A percentile compares a stretch with the other conserved stretches of the same genome.
These are phyloP conservation scores for Botia kubotai DNA, from an alignment of 2,797 vertebrate genomes.

Conservation along the genomic window DNA sequence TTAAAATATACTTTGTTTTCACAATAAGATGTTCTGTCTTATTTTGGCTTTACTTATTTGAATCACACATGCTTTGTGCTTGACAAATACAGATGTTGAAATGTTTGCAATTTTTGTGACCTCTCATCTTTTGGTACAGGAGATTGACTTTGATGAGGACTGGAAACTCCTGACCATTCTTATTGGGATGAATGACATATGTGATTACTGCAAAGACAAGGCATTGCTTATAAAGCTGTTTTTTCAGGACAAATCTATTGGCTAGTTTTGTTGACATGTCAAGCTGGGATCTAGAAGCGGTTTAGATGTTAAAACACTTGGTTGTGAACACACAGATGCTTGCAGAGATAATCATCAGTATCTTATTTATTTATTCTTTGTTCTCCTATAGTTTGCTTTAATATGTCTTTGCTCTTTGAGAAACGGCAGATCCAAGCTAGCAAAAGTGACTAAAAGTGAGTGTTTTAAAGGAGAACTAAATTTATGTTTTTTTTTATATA, in stretches of 20 bases:
- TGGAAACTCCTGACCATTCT: constrained; percentile 85
- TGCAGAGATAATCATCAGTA: background rate
- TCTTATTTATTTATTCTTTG: constrained; percentile 13
- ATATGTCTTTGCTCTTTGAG: constrained; percentile 1
- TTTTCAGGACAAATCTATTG: constrained; percentile 27
- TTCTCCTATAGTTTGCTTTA: background rate
- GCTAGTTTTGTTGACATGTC: constrained; percentile 24
- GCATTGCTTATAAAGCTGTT: constrained; percentile 53
- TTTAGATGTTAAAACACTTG: background rate
- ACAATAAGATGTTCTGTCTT: background rate
- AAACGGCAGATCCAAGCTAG: constrained; percentile 2
- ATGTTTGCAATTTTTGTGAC: constrained; percentile 1
- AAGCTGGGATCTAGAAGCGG: background rate
- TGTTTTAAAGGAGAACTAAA: constrained; percentile 8
- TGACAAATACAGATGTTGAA: background rate
- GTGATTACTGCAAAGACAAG: constrained; percentile 83
- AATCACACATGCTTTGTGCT: background rate
- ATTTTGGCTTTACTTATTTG: background rate
- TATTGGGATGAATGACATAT: constrained; percentile 85
- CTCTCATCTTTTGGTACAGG: constrained; percentile 64
- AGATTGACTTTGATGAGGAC: constrained; percentile 78
- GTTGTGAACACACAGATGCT: constrained; percentile 15
- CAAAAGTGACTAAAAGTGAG: constrained; percentile 5
- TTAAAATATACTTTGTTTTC: background rate
- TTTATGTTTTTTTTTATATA: constrained; percentile 28